Conservation (phyloP, 2,888 invertebrate species). For the Erebia aethiops region DNA sequence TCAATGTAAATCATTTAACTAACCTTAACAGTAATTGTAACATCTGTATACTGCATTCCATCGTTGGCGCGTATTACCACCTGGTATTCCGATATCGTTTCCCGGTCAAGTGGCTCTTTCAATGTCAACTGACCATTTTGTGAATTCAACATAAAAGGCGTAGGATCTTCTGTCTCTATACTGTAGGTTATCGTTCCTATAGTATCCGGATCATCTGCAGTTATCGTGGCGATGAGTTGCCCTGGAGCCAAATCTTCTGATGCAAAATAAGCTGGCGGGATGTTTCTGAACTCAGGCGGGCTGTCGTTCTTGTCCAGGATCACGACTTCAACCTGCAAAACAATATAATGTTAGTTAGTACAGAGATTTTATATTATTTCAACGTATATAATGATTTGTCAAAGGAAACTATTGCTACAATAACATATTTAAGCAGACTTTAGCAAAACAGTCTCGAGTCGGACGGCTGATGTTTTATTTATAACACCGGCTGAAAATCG, state of each 20-base stretch:
- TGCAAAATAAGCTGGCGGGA: constrained; percentile 88
- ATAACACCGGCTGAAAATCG: constrained; percentile 73
- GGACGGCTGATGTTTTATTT: constrained; percentile 72
- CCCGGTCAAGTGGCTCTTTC: constrained; percentile 92
- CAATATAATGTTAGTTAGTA: neutral
- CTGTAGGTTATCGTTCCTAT: constrained; percentile 90
- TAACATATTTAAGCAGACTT: constrained; percentile 63
- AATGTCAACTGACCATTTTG: constrained; percentile 88
- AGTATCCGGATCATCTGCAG: constrained; percentile 93
- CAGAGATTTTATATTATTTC: constrained; percentile 3
- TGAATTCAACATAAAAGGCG: constrained; percentile 88
- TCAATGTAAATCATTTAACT: constrained; percentile 53
- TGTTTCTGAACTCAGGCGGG: constrained; percentile 93
- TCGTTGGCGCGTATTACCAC: constrained; percentile 93
- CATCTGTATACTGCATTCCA: constrained; percentile 93
- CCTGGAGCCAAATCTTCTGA: constrained; percentile 94
- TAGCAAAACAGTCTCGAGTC: constrained; percentile 60
- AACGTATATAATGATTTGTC: constrained; percentile 23
- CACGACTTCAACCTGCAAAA: constrained; percentile 91
- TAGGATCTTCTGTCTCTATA: constrained; percentile 85
- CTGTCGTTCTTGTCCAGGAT: constrained; percentile 97
- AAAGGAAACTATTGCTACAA: constrained; percentile 49
- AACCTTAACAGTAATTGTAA: constrained; percentile 90
- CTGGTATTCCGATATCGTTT: constrained; percentile 90
- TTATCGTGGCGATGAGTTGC: constrained; percentile 88